Conservation (phyloP, 2,888 invertebrate species). For the Malachius bipustulatus region DNA sequence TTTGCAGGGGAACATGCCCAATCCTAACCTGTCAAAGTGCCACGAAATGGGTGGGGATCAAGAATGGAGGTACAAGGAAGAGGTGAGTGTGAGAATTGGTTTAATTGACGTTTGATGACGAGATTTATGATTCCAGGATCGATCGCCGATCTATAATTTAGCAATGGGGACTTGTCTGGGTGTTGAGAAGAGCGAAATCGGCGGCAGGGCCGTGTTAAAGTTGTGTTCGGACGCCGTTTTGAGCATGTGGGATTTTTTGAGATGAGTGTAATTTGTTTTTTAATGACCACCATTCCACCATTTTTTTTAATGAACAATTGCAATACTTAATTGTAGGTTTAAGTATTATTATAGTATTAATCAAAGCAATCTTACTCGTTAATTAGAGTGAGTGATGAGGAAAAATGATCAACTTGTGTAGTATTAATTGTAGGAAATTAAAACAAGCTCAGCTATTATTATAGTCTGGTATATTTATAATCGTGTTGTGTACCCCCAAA, state of each 20-base stretch:
- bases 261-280: no score
- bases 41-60: slow-evolving; percentile 86
- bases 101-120: not conserved
- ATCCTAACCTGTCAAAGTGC: slow-evolving; percentile 74
- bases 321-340: no score
- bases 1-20: slow-evolving; percentile 57
- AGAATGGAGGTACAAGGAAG: slow-evolving; percentile 76
- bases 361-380: no score
- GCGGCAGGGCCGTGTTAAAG: slow-evolving; percentile 45
- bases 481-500: no score
- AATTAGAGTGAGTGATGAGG: no score
- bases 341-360: no score
- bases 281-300: no score
- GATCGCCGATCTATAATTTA: slow-evolving; percentile 71
- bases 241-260: slow-evolving; percentile 44
- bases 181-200: slow-evolving; percentile 36
- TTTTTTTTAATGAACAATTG: no score
- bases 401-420: no score
- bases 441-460: no score
- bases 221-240: slow-evolving; percentile 45
- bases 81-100: slow-evolving; percentile 46
- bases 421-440: no score
- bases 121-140: slow-evolving; percentile 42
- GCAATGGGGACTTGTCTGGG: slow-evolving; percentile 78
- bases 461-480: no score